Base-by-base conservation (phyloP, 2,113 vertebrate species). In the Grus americana region DNA sequence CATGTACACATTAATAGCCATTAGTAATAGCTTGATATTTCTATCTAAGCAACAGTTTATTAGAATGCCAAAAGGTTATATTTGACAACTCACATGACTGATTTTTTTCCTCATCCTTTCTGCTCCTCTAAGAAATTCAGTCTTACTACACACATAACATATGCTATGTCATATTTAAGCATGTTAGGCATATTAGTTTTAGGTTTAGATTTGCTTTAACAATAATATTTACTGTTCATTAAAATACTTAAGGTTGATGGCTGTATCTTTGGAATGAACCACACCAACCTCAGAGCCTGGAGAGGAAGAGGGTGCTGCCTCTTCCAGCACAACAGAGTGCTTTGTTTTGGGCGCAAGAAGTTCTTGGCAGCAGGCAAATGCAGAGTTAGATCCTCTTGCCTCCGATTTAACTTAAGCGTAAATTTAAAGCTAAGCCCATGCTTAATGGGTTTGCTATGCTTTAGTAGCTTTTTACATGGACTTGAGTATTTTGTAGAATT, bases 1-100 rank as follows among this genome's bases (percentile, higher is more conserved):
- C 99, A 99, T 98, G 98, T 98, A 98, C 98, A 99, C 98, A 99
- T 99, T 98, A 98, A 98, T 98, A 98, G 98, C 98, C 97, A 98
- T 98, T 98, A 98, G 98, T 98, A 98, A 98, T 98, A 98, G 98
- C 98, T 98, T 98, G 98, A 98, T 98, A 98, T 98, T 98, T 98
- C 98, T 98, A 98, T 98, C 98, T 98, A 98, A 97, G 98, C 98
- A 98, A 98, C 97, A 98, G 98, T 98, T 98, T 98, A 97, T 98
- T 98, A 98, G 98, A 98, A 98, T 97, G 98, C 97, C 98, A 98
- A 98, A 98, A 98, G 98, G 98, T 98, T 98, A 98, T 97, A 98
- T 98, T 98, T 98, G 98, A 98, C 98, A 98, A 98, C 96, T 97
- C 98, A 98, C 91, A 98, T 98, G 96, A 97, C 96, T 98, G 98